Evolutionary conservation across 2,888 invertebrate species (phyloP).

Genomic region (Heliconius ethilla): DNA sequence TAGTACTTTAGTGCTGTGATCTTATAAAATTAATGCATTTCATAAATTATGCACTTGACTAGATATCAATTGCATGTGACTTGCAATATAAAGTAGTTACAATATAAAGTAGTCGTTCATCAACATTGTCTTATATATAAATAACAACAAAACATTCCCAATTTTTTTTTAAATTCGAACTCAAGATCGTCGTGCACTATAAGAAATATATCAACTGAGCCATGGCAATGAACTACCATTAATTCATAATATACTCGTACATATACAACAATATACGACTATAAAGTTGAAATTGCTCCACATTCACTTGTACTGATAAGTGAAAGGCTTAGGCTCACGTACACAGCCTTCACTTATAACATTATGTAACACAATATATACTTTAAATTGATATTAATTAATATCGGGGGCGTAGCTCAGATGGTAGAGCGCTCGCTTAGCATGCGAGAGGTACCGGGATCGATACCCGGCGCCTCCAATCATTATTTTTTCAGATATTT

Average conservation of each 20-base stretch:
- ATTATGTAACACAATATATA: conserved; percentile 5
- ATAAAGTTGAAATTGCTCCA: conserved; percentile 15
- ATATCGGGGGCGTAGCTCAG: conserved; percentile 78
- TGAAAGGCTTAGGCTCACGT: conserved; percentile 25
- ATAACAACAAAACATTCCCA: neutral
- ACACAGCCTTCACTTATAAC: conserved; percentile 2
- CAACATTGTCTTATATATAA: no score
- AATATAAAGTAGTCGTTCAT: neutral
- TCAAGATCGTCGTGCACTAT: neutral
- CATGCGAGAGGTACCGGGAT: conserved; percentile 83
- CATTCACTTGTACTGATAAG: conserved; percentile 16
- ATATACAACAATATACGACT: neutral
- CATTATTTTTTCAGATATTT: neutral
- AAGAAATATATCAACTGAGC: neutral
- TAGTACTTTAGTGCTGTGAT: neutral
- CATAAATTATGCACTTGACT: neutral
- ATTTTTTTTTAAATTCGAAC: neutral
- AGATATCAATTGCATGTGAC: no score
- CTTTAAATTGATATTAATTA: conserved; percentile 4
- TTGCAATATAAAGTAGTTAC: no score
- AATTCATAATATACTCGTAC: neutral
- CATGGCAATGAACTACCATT: neutral
- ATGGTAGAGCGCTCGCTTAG: conserved; percentile 83
- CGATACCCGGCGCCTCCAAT: conserved; percentile 82
- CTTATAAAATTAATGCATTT: neutral